These are phyloP conservation scores for Chelon labrosus DNA, from an alignment of 2,797 vertebrate species.

Conservation along the genomic window DNA sequence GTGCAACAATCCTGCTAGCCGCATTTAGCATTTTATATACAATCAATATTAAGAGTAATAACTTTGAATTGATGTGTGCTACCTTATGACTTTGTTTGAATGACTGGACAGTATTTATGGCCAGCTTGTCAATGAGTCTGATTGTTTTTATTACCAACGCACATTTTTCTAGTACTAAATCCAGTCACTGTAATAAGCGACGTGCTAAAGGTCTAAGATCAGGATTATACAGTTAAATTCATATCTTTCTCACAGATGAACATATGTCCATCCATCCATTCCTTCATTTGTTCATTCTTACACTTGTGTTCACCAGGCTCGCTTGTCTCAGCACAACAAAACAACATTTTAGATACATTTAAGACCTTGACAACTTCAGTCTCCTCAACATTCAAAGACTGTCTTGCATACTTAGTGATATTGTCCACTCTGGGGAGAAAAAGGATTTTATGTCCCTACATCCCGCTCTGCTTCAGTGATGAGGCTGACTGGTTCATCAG, in stretches of 20 bases:
- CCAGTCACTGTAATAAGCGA: not conserved
- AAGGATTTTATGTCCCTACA: not conserved
- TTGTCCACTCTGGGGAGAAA: slow-evolving; percentile 23
- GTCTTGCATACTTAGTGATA: not conserved
- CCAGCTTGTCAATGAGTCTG: not conserved
- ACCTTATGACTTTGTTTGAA: not conserved
- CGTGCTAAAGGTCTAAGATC: not conserved
- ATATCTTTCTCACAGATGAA: not conserved
- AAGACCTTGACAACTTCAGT: too few relatives aligned
- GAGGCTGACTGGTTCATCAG: too few relatives aligned
- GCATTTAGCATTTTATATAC: too few relatives aligned
- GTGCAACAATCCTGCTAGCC: too few relatives aligned
- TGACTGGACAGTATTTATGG: not conserved
- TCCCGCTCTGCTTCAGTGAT: too few relatives aligned
- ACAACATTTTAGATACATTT: not conserved
- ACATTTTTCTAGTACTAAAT: not conserved
- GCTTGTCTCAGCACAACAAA: not conserved
- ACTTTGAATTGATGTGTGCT: not conserved
- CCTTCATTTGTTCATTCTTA: not conserved
- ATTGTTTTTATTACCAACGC: not conserved
- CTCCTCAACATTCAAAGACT: too few relatives aligned
- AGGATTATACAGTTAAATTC: not conserved
- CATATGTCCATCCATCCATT: too few relatives aligned
- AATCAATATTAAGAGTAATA: not conserved
- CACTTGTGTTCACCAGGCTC: not conserved